phyloP scores from a whole-genome alignment of 2,888 invertebrate genomes.

The Eristalis intricaria region DNA sequence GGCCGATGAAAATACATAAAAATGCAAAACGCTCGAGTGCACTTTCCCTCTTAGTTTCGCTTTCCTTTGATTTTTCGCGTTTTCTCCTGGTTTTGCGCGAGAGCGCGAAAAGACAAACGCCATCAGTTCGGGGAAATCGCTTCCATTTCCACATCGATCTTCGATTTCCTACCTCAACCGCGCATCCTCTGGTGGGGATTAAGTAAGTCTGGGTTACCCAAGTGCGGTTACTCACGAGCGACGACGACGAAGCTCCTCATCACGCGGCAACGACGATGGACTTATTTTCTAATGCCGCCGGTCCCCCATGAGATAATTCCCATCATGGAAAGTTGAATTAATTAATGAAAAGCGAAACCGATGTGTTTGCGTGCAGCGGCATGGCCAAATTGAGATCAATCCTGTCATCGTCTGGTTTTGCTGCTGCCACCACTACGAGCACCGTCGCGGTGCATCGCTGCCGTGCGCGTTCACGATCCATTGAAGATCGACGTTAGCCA shows the following conservation, averaged over 20 bases:
- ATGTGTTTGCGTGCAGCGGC: constrained; percentile 51
- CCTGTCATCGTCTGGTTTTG: constrained; percentile 68
- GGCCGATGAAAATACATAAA: not conserved
- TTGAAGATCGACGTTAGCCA: constrained; percentile 55
- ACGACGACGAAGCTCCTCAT: not conserved
- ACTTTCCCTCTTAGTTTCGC: constrained; percentile 72
- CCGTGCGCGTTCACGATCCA: constrained; percentile 28
- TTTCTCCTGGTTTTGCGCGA: constrained; percentile 51
- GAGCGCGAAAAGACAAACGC: constrained; percentile 21
- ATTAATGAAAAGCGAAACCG: constrained; percentile 71
- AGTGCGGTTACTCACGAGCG: constrained; percentile 45
- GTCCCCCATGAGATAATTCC: constrained; percentile 67
- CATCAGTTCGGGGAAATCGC: constrained; percentile 31
- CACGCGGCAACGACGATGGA: not conserved
- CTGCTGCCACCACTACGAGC: not conserved
- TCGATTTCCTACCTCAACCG: constrained; percentile 29
- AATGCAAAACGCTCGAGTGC: constrained; percentile 63
- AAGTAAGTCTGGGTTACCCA: constrained; percentile 70
- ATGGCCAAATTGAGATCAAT: constrained; percentile 63
- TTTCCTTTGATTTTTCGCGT: constrained; percentile 61
- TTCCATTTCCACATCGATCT: constrained; percentile 51
- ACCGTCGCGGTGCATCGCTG: not conserved
- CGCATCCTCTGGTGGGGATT: constrained; percentile 48
- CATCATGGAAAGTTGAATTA: constrained; percentile 71
- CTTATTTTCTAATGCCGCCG: constrained; percentile 47